Evolutionary conservation across 2,113 vertebrate genomes (phyloP).

Genomic region (Hemicordylus capensis): DNA sequence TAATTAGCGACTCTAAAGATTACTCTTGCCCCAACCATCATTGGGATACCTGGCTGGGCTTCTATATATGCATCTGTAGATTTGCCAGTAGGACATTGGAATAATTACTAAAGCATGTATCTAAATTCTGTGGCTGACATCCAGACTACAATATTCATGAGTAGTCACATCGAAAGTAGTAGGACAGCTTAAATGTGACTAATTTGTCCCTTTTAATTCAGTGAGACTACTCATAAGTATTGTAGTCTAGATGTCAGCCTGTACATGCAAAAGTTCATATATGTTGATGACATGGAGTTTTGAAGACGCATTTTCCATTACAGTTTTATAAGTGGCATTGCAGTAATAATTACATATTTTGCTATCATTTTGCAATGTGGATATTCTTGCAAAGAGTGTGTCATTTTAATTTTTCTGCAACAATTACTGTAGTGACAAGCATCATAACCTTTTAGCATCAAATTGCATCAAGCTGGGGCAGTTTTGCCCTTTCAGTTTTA

Average conservation of each 20-base stretch:
- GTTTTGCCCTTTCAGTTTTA: conserved; percentile 4
- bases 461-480: background rate
- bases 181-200: too few species aligned
- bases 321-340: background rate
- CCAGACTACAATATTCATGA: too few species aligned
- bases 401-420: background rate
- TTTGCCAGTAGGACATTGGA: background rate
- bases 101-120: background rate
- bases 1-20: background rate
- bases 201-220: too few species aligned
- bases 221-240: too few species aligned
- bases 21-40: background rate
- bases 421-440: background rate
- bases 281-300: background rate
- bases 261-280: background rate
- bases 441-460: conserved; percentile 17
- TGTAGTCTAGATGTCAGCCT: too few species aligned
- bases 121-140: too few species aligned
- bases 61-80: background rate
- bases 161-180: too few species aligned
- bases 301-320: background rate
- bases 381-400: background rate
- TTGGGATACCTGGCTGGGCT: background rate
- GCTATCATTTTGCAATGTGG: background rate
- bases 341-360: background rate